Base-by-base conservation (phyloP, 64 coral and sea anemone species). In the Pocillopora damicornis region DNA sequence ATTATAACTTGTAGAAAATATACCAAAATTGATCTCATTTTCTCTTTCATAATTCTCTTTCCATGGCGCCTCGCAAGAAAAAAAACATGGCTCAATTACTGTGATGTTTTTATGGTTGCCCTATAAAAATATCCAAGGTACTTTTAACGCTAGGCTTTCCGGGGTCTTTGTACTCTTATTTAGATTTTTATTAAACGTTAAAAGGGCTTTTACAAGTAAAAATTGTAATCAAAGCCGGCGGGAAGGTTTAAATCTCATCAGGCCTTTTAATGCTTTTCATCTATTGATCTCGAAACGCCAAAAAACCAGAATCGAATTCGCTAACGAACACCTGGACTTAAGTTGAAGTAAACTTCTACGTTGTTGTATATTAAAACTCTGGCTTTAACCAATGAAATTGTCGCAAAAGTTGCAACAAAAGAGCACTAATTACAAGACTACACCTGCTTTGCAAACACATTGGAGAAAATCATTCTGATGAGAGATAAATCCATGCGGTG, bases 301-400 rank as follows among this genome's bases (percentile, higher is more conserved):
- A 79, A 7, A 66, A n/a, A 67, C 61, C 63, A 17, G 42, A 67
- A 18, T 67, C 20, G 22, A 58, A 84, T 25, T 35, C 81, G 37
- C 9, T n/a, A 20, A 16, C 6, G 13, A 84, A 84, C 81, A 84
- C 81, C 81, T 84, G 81, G 81, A 72, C 18, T 84, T 13, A 5
- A 68, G 81, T 84, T 84, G 81, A 84, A 71, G 16, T 72, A 84
- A 72, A 84, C 81, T 72, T 57, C 17, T 72, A 66, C 51, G 68
- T 84, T 72, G 81, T 84, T 56, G 34, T 56, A 69, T 84, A 72
- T 84, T 84, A 84, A 71, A 42, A 72, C 18, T 20, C 81, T 5
- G 2, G 18, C 18, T 23, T 67, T 37, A 56, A 38, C 81, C 81
- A 84, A 84, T 84, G 63, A 84, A 18, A 38, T 84, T 20, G 38